Percentiles rank a stretch among this genome's conserved stretches.
phyloP scores from a whole-genome alignment of 2,113 vertebrate species.

The Cyanoramphus novaezelandiae region DNA sequence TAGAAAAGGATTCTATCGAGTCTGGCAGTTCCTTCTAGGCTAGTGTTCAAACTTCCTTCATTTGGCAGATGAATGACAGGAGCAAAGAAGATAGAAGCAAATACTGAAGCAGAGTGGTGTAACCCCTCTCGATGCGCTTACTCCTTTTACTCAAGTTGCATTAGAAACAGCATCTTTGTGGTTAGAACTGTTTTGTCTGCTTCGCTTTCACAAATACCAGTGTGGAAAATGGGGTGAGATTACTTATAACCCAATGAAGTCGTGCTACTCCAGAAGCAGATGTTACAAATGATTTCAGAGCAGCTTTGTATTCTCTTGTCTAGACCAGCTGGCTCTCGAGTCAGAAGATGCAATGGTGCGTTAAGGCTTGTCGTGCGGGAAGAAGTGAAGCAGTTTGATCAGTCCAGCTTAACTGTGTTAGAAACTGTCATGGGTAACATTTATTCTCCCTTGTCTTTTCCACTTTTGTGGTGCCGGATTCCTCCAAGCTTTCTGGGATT shows the following conservation, averaged over 20 bases:
- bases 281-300: background rate
- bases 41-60: background rate
- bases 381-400: background rate
- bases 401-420: background rate
- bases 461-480: background rate
- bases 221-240: background rate
- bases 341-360: accelerated
- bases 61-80: background rate
- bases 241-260: background rate
- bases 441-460: background rate
- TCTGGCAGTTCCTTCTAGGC: background rate
- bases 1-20: background rate
- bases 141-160: background rate
- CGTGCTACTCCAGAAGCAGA: background rate
- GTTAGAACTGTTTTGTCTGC: background rate
- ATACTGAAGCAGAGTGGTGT: background rate
- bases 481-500: background rate
- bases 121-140: background rate
- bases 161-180: background rate
- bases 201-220: background rate
- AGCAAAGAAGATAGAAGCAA: background rate
- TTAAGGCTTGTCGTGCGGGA: background rate
- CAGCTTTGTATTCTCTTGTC: background rate
- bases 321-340: background rate
- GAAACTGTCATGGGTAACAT: background rate